These are phyloP conservation scores for Shinisaurus crocodilurus DNA, from an alignment of 2,113 vertebrate genomes.

Conservation along the genomic window DNA sequence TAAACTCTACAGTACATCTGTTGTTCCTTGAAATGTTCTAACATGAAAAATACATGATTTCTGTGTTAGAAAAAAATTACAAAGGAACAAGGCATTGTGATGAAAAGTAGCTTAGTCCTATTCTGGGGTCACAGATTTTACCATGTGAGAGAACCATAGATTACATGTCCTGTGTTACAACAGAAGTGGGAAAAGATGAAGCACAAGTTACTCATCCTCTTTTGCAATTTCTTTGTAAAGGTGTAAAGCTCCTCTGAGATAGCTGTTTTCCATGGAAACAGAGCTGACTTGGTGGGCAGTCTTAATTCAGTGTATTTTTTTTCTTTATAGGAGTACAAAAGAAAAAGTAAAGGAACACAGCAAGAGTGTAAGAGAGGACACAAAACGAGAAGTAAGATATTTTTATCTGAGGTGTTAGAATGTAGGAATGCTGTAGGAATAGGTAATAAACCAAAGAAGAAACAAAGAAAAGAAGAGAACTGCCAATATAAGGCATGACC, in stretches of 20 bases:
- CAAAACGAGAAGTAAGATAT: slow-evolving; percentile 66
- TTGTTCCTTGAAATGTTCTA: neutral
- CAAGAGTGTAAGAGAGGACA: slow-evolving; percentile 32
- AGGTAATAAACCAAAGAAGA: neutral
- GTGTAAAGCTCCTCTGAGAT: neutral
- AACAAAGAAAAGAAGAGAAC: neutral
- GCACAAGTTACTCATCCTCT: neutral
- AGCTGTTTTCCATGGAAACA: neutral
- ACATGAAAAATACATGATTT: neutral
- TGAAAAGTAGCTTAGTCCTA: neutral
- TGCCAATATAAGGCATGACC: neutral
- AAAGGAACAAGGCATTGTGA: neutral
- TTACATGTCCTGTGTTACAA: neutral
- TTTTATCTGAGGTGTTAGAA: neutral
- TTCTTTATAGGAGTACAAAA: slow-evolving; percentile 39
- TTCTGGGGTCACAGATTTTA: neutral
- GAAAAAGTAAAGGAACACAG: slow-evolving; percentile 43
- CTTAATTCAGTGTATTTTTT: slow-evolving; percentile 10
- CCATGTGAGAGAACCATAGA: neutral
- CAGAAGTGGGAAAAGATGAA: neutral
- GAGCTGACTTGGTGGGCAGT: neutral
- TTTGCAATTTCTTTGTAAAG: neutral
- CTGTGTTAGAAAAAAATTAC: neutral
- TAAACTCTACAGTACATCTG: neutral
- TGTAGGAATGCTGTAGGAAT: neutral